Evolutionary conservation across 2,113 vertebrate species (phyloP).

Genomic region (Paracanthobrama guichenoti): DNA sequence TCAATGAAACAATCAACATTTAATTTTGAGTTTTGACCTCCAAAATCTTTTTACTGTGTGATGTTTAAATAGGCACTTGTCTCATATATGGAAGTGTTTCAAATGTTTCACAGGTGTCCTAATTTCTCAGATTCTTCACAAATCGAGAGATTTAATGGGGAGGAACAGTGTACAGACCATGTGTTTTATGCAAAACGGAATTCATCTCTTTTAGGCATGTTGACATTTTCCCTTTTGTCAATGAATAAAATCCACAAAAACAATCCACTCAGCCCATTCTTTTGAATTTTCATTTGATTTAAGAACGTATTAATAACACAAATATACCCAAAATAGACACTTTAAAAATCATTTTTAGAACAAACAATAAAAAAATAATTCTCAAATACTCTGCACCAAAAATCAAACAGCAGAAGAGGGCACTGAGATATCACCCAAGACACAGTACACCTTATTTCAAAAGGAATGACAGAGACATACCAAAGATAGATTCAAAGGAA

Average conservation of each 20-base stretch:
- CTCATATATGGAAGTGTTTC: not conserved
- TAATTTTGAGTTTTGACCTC: no score
- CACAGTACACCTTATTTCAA: not conserved
- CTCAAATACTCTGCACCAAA: not conserved
- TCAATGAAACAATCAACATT: no score
- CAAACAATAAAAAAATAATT: not conserved
- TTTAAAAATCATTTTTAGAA: not conserved
- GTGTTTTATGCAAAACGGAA: not conserved
- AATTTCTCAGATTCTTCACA: not conserved
- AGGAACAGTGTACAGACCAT: not conserved
- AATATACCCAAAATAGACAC: conserved; percentile 12
- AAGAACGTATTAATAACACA: conserved; percentile 19
- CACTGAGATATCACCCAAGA: not conserved
- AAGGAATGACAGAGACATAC: not conserved
- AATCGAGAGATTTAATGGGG: not conserved
- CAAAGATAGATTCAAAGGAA: not conserved
- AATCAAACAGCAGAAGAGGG: not conserved
- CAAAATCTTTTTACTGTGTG: no score
- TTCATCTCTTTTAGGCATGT: not conserved
- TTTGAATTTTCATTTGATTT: not conserved
- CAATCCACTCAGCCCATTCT: not conserved
- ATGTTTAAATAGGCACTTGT: not conserved
- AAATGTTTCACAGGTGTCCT: conserved; percentile 11
- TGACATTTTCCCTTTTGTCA: not conserved
- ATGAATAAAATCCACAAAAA: not conserved